Conservation (phyloP, 2,113 vertebrate genomes). For the Empidonax alnorum region DNA sequence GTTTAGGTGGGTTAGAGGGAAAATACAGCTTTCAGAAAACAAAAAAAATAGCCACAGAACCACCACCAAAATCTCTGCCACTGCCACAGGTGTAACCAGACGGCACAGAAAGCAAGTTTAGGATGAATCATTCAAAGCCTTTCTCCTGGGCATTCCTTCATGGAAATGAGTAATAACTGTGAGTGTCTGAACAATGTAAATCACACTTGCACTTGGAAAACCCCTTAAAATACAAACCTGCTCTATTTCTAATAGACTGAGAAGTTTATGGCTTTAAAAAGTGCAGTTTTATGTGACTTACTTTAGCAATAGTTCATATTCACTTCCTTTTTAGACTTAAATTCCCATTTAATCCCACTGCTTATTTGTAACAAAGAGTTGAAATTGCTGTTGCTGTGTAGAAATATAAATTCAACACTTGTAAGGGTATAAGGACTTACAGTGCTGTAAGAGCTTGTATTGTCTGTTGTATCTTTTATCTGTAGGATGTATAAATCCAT, state of each 20-base stretch:
- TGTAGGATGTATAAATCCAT: background rate
- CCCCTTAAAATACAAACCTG: slow-evolving; percentile 71
- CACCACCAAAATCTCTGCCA: slow-evolving; percentile 5
- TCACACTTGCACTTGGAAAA: slow-evolving; percentile 66
- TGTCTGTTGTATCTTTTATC: background rate
- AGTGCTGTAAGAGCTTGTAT: background rate
- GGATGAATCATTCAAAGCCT: slow-evolving; percentile 51
- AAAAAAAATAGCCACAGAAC: background rate
- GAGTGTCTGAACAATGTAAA: slow-evolving; percentile 69
- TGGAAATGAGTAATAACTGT: slow-evolving; percentile 69
- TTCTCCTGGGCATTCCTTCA: slow-evolving; percentile 61
- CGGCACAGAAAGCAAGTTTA: background rate
- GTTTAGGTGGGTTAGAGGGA: slow-evolving; percentile 4
- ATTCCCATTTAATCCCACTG: background rate
- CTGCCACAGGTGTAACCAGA: slow-evolving; percentile 64
- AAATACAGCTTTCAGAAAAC: background rate
- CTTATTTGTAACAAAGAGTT: background rate
- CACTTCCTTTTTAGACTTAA: slow-evolving; percentile 10
- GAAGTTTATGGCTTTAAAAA: slow-evolving; percentile 57
- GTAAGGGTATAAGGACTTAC: background rate
- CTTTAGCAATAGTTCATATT: slow-evolving; percentile 39
- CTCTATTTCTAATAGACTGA: slow-evolving; percentile 61
- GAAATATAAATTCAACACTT: background rate
- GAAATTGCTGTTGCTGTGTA: background rate
- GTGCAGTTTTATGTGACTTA: slow-evolving; percentile 26